Percentiles rank a stretch among this genome's conserved stretches.
phyloP scores from a whole-genome alignment of 2,797 vertebrate genomes.

The Hybognathus amarus region DNA sequence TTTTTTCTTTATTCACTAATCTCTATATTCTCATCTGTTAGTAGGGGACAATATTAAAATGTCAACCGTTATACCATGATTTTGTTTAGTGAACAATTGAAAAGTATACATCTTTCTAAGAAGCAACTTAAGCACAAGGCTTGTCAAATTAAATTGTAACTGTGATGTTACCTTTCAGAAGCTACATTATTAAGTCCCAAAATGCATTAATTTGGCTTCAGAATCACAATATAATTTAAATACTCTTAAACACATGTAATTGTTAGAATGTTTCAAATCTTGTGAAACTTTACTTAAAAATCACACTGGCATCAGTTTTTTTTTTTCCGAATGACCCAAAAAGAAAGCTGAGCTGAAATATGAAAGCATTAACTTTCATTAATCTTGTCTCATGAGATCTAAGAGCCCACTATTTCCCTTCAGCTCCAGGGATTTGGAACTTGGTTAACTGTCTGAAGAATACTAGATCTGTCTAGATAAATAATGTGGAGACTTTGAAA shows the following conservation, averaged over 20 bases:
- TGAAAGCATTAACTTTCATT: background rate
- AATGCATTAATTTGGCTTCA: background rate
- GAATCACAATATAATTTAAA: background rate
- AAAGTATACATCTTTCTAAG: background rate
- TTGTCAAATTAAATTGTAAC: background rate
- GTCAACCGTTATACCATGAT: background rate
- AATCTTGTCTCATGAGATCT: conserved; percentile 37
- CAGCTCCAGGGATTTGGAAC: conserved; percentile 17
- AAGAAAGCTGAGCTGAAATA: background rate
- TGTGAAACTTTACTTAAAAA: background rate
- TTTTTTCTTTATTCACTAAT: background rate
- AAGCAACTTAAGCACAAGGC: background rate
- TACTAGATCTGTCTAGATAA: conserved; percentile 16
- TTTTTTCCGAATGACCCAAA: background rate
- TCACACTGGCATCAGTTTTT: background rate
- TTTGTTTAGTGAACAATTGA: background rate
- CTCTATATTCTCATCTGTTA: background rate
- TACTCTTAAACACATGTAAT: background rate
- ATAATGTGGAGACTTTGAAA: conserved; percentile 3
- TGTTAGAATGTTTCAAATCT: background rate
- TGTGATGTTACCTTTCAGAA: background rate
- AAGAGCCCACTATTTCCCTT: conserved; percentile 20
- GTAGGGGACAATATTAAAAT: background rate
- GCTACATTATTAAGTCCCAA: background rate
- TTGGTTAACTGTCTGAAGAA: conserved; percentile 20